Evolutionary conservation across 2,113 vertebrate species (phyloP), one percentile per base, ranked within the genome.

Genomic region (Ceyx melanurus): DNA sequence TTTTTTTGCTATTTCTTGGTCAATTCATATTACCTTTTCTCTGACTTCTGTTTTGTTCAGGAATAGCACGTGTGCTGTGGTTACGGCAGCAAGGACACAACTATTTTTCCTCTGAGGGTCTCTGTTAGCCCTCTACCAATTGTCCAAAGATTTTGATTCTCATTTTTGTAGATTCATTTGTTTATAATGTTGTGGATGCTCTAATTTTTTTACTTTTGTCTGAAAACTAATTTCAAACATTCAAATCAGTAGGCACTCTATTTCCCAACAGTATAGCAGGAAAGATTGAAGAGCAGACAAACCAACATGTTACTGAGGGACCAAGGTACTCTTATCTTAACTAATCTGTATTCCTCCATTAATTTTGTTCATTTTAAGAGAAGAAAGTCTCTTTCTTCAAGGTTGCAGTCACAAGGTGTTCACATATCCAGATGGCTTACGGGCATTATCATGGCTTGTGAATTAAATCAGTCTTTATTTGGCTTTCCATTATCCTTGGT

Each of bases 201-300:
- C 74, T 33, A 42, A 60, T 42, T 25, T 86, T 86, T 40, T 40
- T 65, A 45, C 66, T 89, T 74, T 70, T 53, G 46, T 82, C 37
- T 56, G 40, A 71, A 74, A 86, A 56, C 43, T 90, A 60, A 88
- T 94, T 94, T 95, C 86, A 86, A 31, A 25, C 43, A 26, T 6
- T 68, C 78, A 56, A 85, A 60, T 62, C 54, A 28, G 31, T 77
- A 83, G 88, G 48, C 85, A 28, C 5, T 35, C 18, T n/a, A 46
- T 91, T 94, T 94, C 65, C 86, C 90, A 85, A 7, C 2, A 50
- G 20, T 67, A 31, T 15, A 76, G 46, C 25, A 86, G 48, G 46
- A 67, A 37, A 95, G 71, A 82, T 80, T 75, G 76, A 58, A 76
- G 89, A 78, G 80, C 83, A 95, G 74, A 54, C 50, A 93, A 79